Base-by-base conservation (phyloP, 2,888 invertebrate species). In the Cephus sareptanus region DNA sequence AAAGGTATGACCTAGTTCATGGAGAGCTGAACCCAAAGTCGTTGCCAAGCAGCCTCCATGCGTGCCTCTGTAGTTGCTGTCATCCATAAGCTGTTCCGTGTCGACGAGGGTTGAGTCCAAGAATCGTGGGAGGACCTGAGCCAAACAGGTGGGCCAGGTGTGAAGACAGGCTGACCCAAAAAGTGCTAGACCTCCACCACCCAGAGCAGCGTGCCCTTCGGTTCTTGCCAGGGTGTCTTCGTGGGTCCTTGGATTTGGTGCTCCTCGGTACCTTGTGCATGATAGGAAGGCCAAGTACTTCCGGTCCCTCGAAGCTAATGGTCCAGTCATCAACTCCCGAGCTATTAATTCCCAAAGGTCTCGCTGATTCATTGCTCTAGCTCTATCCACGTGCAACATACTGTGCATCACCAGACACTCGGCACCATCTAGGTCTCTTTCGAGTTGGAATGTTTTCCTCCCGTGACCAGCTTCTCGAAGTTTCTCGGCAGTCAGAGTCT, bases 1-100 rank as follows among this genome's bases (percentile, higher is more conserved):
- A 91, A 99, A 98, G 0, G 97, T 97, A 90, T 99, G 99, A 30
- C 97, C 97, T 74, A 99, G 93, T 93, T 99, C 99, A 91, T 99
- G 99, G 70, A 98, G 95, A 12, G 97, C 96, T 30, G 98, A 96
- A 30, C 98, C 98, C 70, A 99, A 92, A 31, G 97, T 97, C 11
- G 98, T 97, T 30, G 98, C 96, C 92, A 96, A 97, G 90, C 98
- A 97, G 56, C 96, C 97, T 80, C 97, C 97, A 85, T 95, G 94
- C 1, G 97, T 97, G 69, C 97, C 95, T 80, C 98, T 94, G 91
- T 97, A 97, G 86, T 97, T 97, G 91, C 98, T 98, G 88, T 98
- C 98, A 92, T 98, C 98, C 94, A 98, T 96, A 87, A 96, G 94
- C 81, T 94, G 92, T 37, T 92, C 93, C 74, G 94, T 93, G 91